Evolutionary conservation across 1,140 invertebrate species (phyloP).

Genomic region (Cydia splendana): DNA sequence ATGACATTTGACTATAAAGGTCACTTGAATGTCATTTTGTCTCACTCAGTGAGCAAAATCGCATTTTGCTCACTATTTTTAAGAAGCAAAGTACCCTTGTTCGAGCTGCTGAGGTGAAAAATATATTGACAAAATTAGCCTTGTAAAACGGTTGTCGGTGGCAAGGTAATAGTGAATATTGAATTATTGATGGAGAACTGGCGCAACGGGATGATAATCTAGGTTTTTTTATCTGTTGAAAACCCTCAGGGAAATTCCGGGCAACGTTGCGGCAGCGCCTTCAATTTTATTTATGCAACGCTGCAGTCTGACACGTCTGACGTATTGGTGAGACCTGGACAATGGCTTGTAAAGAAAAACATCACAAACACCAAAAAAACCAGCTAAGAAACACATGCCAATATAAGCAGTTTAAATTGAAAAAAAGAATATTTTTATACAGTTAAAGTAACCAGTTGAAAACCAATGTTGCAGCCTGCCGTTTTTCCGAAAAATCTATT

Average conservation of each 20-base stretch:
- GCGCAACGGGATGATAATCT: constrained; percentile 55
- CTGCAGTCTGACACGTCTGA: constrained; percentile 68
- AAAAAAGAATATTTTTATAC: too few species aligned
- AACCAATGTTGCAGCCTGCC: too few species aligned
- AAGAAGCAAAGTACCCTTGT: too few species aligned
- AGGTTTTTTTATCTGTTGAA: constrained; percentile 61
- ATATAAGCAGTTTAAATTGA: neutral
- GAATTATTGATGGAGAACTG: constrained; percentile 68
- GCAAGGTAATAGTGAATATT: constrained; percentile 48
- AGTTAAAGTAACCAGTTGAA: too few species aligned
- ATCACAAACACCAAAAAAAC: neutral
- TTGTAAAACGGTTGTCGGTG: neutral
- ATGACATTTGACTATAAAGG: too few species aligned
- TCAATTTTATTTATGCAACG: constrained; percentile 67
- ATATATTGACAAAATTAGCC: constrained; percentile 1
- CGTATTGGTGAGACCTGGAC: constrained; percentile 53
- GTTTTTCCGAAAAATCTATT: too few species aligned
- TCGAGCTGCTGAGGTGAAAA: too few species aligned
- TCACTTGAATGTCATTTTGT: too few species aligned
- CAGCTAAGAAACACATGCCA: neutral
- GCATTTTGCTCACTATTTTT: too few species aligned
- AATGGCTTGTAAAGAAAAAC: constrained; percentile 40
- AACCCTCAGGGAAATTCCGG: constrained; percentile 68
- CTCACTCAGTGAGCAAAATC: too few species aligned
- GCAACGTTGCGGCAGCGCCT: constrained; percentile 59